A percentile compares a stretch with the other conserved stretches of the same genome.
Evolutionary conservation across 2,888 invertebrate genomes (phyloP).

Genomic region (Euphydryas editha): DNA sequence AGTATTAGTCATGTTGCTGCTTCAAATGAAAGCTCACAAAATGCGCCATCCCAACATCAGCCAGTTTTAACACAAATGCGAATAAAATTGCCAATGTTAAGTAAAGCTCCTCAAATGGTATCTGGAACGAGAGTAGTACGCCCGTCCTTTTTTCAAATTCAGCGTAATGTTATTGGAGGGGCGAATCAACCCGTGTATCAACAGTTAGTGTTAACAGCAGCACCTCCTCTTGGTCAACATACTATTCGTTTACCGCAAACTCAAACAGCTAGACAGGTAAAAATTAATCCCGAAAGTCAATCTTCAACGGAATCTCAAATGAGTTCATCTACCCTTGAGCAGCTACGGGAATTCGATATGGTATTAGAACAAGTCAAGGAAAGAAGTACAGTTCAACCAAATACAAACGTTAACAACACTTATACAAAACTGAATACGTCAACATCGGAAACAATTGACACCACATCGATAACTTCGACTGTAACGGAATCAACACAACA

Average conservation of each 20-base stretch:
- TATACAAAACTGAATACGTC: conserved; percentile 58
- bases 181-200: conserved; percentile 81
- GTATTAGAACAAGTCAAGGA: conserved; percentile 92
- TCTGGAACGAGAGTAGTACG: conserved; percentile 83
- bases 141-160: conserved; percentile 84
- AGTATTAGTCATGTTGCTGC: conserved; percentile 56
- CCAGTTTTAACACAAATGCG: conserved; percentile 81
- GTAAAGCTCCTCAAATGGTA: conserved; percentile 81
- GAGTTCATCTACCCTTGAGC: conserved; percentile 90
- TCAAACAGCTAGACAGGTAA: conserved; percentile 58
- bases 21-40: conserved; percentile 59
- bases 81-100: conserved; percentile 79
- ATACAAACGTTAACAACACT: conserved; percentile 50
- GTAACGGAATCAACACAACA: conserved; percentile 62
- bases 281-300: conserved; percentile 63
- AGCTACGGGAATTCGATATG: conserved; percentile 91
- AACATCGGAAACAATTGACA: conserved; percentile 62
- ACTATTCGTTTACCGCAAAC: conserved; percentile 70
- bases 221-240: conserved; percentile 74
- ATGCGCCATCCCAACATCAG: conserved; percentile 66
- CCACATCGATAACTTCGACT: conserved; percentile 53
- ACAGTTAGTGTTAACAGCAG: conserved; percentile 77
- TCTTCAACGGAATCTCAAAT: conserved; percentile 84
- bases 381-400: conserved; percentile 86
- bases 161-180: conserved; percentile 84